Evolutionary conservation across 2,888 invertebrate species (phyloP).

Genomic region (Zaprionus obscuricornis): DNA sequence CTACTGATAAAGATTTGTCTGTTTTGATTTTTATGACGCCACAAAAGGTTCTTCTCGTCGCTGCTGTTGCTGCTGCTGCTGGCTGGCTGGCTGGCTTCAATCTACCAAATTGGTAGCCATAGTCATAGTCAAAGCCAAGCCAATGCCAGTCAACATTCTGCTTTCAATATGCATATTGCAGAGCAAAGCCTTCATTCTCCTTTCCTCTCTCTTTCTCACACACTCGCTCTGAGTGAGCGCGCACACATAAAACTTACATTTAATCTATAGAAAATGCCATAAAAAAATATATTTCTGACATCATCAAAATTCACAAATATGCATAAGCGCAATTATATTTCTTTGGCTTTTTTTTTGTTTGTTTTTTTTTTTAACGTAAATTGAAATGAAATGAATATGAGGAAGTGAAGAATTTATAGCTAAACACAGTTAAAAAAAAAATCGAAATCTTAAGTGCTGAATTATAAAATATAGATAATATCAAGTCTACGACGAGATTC

Average conservation of each 20-base stretch:
- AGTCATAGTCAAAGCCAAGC: neutral
- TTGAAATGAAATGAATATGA: neutral
- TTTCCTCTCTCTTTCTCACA: too few species aligned
- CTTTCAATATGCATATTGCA: too few species aligned
- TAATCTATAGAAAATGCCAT: conserved; percentile 54
- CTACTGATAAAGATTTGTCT: conserved; percentile 71
- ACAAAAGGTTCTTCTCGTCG: conserved; percentile 63
- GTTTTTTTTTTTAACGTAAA: too few species aligned
- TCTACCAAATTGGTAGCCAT: conserved; percentile 47
- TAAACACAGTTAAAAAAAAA: too few species aligned
- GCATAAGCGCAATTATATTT: conserved; percentile 53
- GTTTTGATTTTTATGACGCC: conserved; percentile 74
- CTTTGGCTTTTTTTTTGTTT: conserved; percentile 4
- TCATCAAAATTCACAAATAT: conserved; percentile 52
- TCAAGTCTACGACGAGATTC: too few species aligned
- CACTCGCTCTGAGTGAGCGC: conserved; percentile 5
- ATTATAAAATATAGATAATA: too few species aligned
- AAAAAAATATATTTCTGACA: conserved; percentile 50
- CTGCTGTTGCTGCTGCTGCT: neutral
- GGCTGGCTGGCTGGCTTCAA: conserved; percentile 39
- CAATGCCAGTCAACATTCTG: too few species aligned
- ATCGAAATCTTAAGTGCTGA: too few species aligned
- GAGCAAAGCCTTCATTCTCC: too few species aligned
- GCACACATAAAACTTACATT: conserved; percentile 54
- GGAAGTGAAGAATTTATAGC: too few species aligned